Evolutionary conservation across 2,113 vertebrate genomes (phyloP).

Genomic region (Austrofundulus limnaeus): DNA sequence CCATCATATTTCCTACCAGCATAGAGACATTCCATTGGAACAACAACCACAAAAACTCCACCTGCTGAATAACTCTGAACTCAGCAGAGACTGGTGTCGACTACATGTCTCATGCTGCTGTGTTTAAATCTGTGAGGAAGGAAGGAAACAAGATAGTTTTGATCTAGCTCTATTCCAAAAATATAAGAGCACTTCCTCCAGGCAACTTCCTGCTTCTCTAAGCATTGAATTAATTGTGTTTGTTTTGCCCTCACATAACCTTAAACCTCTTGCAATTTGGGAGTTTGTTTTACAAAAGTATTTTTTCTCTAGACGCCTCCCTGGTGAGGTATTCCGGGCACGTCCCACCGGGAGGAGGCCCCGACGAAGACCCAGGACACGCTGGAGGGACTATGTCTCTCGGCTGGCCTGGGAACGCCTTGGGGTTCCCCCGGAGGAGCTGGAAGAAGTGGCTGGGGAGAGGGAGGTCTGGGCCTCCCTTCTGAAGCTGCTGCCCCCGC

Average conservation of each 20-base stretch:
- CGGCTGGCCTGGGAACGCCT: too few relatives aligned
- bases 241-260: slow-evolving; percentile 47
- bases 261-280: slow-evolving; percentile 35
- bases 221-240: slow-evolving; percentile 52
- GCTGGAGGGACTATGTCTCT: too few relatives aligned
- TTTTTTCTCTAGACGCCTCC: too few relatives aligned
- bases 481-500: too few relatives aligned
- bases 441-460: too few relatives aligned
- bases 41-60: background rate
- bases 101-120: slow-evolving; percentile 22
- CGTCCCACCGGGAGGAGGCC: too few relatives aligned
- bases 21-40: background rate
- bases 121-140: slow-evolving; percentile 21
- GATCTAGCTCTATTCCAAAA: slow-evolving; percentile 39
- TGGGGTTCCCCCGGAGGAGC: too few relatives aligned
- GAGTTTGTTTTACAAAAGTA: slow-evolving; percentile 31
- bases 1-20: background rate
- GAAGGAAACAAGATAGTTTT: slow-evolving; percentile 34
- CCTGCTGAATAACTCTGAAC: slow-evolving; percentile 5
- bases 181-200: slow-evolving; percentile 41
- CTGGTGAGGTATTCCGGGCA: too few relatives aligned
- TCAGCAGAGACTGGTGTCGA: slow-evolving; percentile 41
- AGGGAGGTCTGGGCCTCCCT: too few relatives aligned
- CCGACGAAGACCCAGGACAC: too few relatives aligned
- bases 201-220: slow-evolving; percentile 55